Evolutionary conservation across 2,797 vertebrate species (phyloP).

Genomic region (Coendou prehensilis): DNA sequence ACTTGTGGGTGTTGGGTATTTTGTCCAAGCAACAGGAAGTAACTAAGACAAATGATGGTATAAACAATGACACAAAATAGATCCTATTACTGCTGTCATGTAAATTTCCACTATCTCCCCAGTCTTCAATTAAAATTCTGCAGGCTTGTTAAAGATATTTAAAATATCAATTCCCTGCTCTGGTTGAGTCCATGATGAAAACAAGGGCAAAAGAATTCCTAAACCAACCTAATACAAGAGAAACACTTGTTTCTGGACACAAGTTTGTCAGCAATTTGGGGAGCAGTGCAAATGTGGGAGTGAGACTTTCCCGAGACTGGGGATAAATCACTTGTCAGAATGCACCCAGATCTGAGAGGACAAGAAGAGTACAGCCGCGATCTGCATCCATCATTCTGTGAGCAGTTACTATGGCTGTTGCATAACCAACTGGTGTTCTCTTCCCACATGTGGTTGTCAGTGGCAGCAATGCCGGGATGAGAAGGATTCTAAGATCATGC

Average conservation of each 20-base stretch:
- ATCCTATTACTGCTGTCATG: background rate
- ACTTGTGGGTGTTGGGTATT: background rate
- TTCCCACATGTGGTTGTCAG: background rate
- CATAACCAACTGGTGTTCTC: no score
- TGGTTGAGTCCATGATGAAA: background rate
- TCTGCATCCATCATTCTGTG: background rate
- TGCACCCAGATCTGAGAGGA: background rate
- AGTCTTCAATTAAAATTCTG: background rate
- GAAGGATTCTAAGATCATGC: background rate
- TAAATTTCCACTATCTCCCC: background rate
- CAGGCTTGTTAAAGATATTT: background rate
- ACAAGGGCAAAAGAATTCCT: background rate
- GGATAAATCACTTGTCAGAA: background rate
- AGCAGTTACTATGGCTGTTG: background rate
- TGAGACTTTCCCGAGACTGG: background rate
- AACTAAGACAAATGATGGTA: background rate
- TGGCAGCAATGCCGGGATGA: background rate
- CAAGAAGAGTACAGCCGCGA: background rate
- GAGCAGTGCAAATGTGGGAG: background rate
- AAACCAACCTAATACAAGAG: background rate
- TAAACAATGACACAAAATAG: background rate
- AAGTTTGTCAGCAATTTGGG: background rate
- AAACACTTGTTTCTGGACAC: background rate
- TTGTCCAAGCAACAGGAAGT: background rate
- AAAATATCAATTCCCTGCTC: background rate